These are phyloP conservation scores for Eupeodes corollae DNA, from an alignment of 1,140 invertebrate genomes.

Conservation along the genomic window DNA sequence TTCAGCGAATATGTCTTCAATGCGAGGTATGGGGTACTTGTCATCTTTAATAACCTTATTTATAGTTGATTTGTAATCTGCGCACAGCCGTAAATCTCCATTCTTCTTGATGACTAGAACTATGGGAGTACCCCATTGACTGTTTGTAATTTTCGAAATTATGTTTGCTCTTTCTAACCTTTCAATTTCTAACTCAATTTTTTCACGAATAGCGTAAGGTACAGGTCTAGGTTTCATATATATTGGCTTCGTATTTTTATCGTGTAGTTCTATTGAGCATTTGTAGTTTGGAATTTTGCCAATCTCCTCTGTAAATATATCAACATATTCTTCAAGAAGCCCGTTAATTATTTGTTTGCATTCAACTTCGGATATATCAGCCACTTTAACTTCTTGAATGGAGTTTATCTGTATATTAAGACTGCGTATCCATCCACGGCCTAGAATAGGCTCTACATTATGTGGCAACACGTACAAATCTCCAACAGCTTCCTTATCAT, in stretches of 20 bases:
- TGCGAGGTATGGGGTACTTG: constrained; percentile 29
- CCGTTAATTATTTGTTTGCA: too few relatives aligned
- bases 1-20: neutral
- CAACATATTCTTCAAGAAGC: too few relatives aligned
- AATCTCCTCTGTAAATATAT: too few relatives aligned
- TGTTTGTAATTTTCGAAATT: constrained; percentile 16
- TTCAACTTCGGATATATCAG: too few relatives aligned
- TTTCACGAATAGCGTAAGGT: constrained; percentile 3
- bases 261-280: too few relatives aligned
- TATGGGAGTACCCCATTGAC: constrained; percentile 34
- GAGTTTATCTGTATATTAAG: too few relatives aligned
- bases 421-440: too few relatives aligned
- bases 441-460: too few relatives aligned
- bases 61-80: constrained; percentile 37
- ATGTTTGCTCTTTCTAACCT: constrained; percentile 24
- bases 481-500: too few relatives aligned
- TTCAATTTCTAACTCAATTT: constrained; percentile 13
- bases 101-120: constrained; percentile 31
- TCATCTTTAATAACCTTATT: constrained; percentile 29
- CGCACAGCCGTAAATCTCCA: constrained; percentile 36
- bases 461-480: too few relatives aligned
- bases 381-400: too few relatives aligned
- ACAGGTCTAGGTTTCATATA: neutral
- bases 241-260: neutral
- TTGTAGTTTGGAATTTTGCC: too few relatives aligned